These are phyloP conservation scores for Dolichoris vasculosae DNA, from an alignment of 1,140 invertebrate species.

Conservation along the genomic window DNA sequence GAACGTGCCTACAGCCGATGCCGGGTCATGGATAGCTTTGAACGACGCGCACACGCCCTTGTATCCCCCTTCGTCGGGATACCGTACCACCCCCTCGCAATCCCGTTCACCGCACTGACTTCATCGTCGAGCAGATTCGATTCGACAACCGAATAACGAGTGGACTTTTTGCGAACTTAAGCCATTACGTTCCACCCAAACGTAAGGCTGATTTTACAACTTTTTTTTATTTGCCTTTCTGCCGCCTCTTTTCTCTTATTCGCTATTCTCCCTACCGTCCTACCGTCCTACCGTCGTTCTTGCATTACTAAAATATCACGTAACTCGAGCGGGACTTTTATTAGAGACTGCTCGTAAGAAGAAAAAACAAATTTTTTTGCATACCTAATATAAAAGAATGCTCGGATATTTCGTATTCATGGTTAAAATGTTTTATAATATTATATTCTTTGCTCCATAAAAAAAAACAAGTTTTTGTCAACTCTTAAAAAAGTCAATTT, in stretches of 20 bases:
- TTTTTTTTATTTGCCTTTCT: neutral
- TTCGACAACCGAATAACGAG: slow-evolving; percentile 21
- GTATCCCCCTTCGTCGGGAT: neutral
- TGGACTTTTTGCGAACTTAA: neutral
- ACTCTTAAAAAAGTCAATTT: no score
- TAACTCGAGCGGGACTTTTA: neutral
- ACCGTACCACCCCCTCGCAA: neutral
- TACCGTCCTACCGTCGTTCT: neutral
- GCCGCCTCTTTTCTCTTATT: no score
- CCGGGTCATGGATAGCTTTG: neutral
- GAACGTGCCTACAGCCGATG: neutral
- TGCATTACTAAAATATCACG: neutral
- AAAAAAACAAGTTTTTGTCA: neutral
- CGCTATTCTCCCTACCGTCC: neutral
- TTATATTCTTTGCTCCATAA: neutral
- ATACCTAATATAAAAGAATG: neutral
- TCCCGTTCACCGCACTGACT: neutral
- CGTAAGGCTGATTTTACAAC: neutral
- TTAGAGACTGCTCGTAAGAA: neutral
- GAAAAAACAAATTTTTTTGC: neutral
- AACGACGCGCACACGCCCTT: neutral
- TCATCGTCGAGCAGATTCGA: neutral
- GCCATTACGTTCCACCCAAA: neutral
- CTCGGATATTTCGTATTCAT: neutral
- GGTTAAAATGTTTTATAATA: neutral